Evolutionary conservation across 2,113 vertebrate genomes (phyloP), one percentile per base, ranked within the genome.

Genomic region (Pelvicachromis taeniatus): DNA sequence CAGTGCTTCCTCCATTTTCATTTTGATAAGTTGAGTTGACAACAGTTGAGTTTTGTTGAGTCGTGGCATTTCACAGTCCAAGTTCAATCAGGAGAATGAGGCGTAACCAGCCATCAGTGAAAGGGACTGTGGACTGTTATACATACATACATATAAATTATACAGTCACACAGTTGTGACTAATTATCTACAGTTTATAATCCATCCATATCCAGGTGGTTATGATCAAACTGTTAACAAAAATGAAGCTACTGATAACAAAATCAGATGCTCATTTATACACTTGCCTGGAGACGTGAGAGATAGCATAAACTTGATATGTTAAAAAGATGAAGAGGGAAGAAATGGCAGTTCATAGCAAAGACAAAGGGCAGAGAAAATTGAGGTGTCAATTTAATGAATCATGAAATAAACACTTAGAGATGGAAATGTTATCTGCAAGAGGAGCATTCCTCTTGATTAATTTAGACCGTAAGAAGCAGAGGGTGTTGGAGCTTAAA

Each of bases 341-440:
- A 81, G 83, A 86, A 83, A 38, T 81, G 61, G 26, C 81, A 82
- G 80, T 85, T 87, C 87, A 84, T 84, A 73, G 45, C 54, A 55
- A 82, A 88, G 48, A 80, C 29, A 85, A 87, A 81, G 87, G 80
- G 10, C 54, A 68, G 38, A 63, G 79, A 61, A 82, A 77, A 87
- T 38, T 40, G 33, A 59, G 26, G n/a, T 77, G 59, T 88, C 80
- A 65, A 84, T 83, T 81, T 85, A 93, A 87, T 82, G 79, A 91
- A 55, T 87, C 58, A 79, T 77, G 40, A 82, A 89, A 85, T 92
- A 87, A 91, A 88, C 53, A 88, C 82, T 80, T 23, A 77, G 70
- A 52, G 65, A 80, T 65, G 50, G 80, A 79, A 80, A 79, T 70
- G 21, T 92, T 88, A 88, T 85, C 33, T 61, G 82, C 73, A 83